phyloP scores from a whole-genome alignment of 2,888 invertebrate species.

The Nudaria mundana region DNA sequence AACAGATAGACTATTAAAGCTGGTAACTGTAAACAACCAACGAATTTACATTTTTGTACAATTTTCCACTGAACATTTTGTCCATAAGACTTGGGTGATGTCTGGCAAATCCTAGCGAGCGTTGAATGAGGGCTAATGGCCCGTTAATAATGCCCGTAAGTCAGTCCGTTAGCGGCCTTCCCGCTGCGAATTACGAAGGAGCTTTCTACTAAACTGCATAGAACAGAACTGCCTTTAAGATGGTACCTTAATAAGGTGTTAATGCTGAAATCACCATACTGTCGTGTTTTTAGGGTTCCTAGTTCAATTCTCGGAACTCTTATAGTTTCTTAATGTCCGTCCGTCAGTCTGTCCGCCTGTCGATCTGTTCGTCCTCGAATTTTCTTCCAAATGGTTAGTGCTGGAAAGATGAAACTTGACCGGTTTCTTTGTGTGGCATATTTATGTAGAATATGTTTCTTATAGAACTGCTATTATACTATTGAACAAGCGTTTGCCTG shows the following conservation, averaged over 20 bases:
- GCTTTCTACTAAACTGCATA: constrained; percentile 61
- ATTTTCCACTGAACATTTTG: constrained; percentile 21
- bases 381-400: too few species aligned
- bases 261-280: constrained; percentile 33
- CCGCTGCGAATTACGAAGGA: constrained; percentile 62
- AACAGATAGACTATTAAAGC: not conserved
- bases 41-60: constrained; percentile 33
- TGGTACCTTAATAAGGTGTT: constrained; percentile 51
- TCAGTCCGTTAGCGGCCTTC: constrained; percentile 61
- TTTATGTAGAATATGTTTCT: too few species aligned
- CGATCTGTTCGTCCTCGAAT: too few species aligned
- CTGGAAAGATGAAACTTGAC: too few species aligned
- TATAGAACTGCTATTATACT: too few species aligned
- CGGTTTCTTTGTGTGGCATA: too few species aligned
- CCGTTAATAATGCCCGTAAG: constrained; percentile 70
- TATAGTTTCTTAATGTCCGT: too few species aligned
- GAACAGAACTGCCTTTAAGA: constrained; percentile 49
- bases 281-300: too few species aligned
- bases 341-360: too few species aligned
- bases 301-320: too few species aligned
- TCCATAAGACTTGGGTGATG: constrained; percentile 29
- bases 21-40: constrained; percentile 31
- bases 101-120: constrained; percentile 47
- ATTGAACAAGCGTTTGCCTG: too few species aligned
- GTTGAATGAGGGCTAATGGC: constrained; percentile 68